Conservation (phyloP, 2,888 invertebrate species). For the Aplocera efformata region DNA sequence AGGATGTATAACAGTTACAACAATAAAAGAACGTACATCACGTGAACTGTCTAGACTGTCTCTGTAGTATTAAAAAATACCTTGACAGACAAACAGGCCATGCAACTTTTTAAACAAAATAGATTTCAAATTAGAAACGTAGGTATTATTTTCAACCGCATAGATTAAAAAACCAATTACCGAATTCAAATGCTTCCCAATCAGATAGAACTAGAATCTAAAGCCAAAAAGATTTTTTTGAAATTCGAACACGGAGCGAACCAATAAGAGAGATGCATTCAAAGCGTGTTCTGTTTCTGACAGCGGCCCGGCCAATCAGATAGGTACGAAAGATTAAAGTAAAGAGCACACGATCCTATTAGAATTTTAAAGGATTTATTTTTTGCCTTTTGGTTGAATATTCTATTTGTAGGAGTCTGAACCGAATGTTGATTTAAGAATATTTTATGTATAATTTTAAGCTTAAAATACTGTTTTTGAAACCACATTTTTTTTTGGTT, state of each 20-base stretch:
- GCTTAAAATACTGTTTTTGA: too few relatives aligned
- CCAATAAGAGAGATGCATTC: slow-evolving; percentile 68
- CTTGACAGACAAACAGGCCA: too few relatives aligned
- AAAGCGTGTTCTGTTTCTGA: slow-evolving; percentile 68
- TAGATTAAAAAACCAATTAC: slow-evolving; percentile 54
- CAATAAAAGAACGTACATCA: too few relatives aligned
- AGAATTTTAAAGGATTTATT: slow-evolving; percentile 56
- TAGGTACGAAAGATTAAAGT: slow-evolving; percentile 67
- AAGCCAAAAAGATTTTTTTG: slow-evolving; percentile 44
- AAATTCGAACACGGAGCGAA: slow-evolving; percentile 49
- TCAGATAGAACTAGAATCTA: slow-evolving; percentile 42
- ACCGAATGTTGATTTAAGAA: too few relatives aligned
- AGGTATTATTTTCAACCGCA: too few relatives aligned
- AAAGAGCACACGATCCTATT: slow-evolving; percentile 58
- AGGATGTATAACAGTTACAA: too few relatives aligned
- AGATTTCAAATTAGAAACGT: slow-evolving; percentile 32
- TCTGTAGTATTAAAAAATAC: too few relatives aligned
- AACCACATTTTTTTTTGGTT: too few relatives aligned
- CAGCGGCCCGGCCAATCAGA: slow-evolving; percentile 73
- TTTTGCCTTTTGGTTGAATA: slow-evolving; percentile 7
- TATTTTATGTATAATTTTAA: too few relatives aligned
- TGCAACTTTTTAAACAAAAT: too few relatives aligned
- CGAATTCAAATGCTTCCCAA: slow-evolving; percentile 45
- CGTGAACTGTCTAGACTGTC: too few relatives aligned
- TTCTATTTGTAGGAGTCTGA: slow-evolving; percentile 15